phyloP scores from a whole-genome alignment of 2,888 invertebrate species.

The Metallyticus violacea region DNA sequence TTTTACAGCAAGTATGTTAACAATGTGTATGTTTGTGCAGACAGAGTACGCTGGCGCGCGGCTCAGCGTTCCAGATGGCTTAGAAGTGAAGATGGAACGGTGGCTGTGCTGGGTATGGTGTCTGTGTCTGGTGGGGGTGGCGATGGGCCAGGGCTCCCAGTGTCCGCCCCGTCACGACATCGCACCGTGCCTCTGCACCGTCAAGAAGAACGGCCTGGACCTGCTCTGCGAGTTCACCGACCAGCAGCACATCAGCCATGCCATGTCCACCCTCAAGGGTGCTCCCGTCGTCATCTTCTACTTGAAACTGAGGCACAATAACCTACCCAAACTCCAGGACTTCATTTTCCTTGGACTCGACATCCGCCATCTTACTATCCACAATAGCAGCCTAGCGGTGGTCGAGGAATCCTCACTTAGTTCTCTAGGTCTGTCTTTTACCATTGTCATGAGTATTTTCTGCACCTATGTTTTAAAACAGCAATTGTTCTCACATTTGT shows the following conservation, averaged over 20 bases:
- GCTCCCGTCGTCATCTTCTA: conserved; percentile 79
- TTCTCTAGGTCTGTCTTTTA: conserved; percentile 84
- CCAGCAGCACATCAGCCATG: conserved; percentile 70
- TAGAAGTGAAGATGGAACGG: neutral
- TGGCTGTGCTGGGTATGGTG: conserved; percentile 39
- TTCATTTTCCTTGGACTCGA: conserved; percentile 85
- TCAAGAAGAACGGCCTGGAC: conserved; percentile 86
- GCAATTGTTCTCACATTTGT: too few species aligned
- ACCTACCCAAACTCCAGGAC: conserved; percentile 77
- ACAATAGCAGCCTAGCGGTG: conserved; percentile 82
- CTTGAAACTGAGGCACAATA: conserved; percentile 82
- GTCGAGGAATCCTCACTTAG: conserved; percentile 85
- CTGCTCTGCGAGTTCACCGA: conserved; percentile 86
- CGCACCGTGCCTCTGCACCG: conserved; percentile 76
- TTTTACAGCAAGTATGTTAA: too few species aligned
- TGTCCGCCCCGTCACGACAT: conserved; percentile 74
- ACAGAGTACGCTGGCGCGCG: neutral
- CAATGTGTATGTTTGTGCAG: neutral
- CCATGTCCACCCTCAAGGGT: conserved; percentile 79
- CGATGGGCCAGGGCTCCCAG: conserved; percentile 51
- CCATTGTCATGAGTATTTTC: too few species aligned
- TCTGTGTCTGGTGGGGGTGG: conserved; percentile 46
- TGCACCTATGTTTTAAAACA: too few species aligned
- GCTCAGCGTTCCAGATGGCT: neutral
- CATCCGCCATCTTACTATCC: conserved; percentile 83